Evolutionary conservation across 2,113 vertebrate genomes (phyloP).

Genomic region (Hippocampus barbouri): DNA sequence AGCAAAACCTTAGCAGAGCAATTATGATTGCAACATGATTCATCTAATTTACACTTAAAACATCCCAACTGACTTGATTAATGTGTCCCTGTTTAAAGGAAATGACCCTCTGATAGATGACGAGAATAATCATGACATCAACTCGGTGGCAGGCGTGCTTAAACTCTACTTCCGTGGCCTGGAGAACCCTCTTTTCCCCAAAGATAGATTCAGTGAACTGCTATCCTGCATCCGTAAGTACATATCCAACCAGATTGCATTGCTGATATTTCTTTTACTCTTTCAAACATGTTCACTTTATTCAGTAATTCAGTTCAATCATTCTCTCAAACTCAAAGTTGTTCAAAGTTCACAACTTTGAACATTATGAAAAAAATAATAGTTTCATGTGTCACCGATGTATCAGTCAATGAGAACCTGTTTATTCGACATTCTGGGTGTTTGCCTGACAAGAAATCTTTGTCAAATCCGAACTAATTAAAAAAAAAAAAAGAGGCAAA

Average conservation of each 20-base stretch:
- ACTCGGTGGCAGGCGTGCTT: constrained; percentile 95
- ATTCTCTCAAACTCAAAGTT: background rate
- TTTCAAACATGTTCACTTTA: background rate
- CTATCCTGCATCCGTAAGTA: constrained; percentile 95
- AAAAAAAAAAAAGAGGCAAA: constrained; percentile 25
- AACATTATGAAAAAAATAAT: too few species aligned
- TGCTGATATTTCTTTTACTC: background rate
- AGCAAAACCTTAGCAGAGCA: background rate
- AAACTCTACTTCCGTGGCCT: constrained; percentile 97
- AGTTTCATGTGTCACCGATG: background rate
- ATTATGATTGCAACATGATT: background rate
- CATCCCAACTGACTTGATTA: constrained; percentile 22
- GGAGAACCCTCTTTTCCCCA: constrained; percentile 98
- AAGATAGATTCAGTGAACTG: constrained; percentile 97
- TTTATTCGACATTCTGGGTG: background rate
- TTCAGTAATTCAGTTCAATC: background rate
- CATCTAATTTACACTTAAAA: background rate
- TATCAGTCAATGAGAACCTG: background rate
- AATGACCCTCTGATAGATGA: constrained; percentile 95
- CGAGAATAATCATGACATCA: constrained; percentile 96
- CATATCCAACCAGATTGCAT: background rate
- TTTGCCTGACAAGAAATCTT: constrained; percentile 3
- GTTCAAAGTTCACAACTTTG: too few species aligned
- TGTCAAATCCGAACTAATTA: background rate
- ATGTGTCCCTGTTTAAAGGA: constrained; percentile 72